Evolutionary conservation across 1,140 invertebrate genomes (phyloP).

Genomic region (Leptinotarsa texana): DNA sequence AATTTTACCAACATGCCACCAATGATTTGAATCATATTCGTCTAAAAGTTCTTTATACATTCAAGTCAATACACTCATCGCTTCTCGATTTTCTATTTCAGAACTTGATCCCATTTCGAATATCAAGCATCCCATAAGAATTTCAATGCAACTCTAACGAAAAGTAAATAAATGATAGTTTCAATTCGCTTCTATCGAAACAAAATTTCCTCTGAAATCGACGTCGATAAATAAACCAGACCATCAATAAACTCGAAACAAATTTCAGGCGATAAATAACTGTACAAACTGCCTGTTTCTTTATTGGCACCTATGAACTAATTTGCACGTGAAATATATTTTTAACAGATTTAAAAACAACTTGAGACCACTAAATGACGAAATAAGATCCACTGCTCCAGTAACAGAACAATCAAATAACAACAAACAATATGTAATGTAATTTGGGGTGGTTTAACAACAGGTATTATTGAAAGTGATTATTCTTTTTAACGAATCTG

Average conservation of each 20-base stretch:
- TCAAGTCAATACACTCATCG: no score
- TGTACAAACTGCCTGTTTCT: not conserved
- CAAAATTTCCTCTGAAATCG: not conserved
- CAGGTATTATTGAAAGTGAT: no score
- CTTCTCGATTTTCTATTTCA: not conserved
- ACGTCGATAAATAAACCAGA: not conserved
- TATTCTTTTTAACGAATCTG: no score
- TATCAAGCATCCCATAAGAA: not conserved
- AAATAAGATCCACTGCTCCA: no score
- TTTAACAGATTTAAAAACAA: no score
- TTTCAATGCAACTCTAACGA: not conserved
- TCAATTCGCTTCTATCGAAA: not conserved
- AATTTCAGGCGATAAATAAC: not conserved
- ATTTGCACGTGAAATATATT: not conserved
- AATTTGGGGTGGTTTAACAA: no score
- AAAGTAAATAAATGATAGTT: conserved; percentile 4
- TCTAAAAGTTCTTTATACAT: no score
- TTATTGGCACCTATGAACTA: not conserved
- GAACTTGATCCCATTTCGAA: not conserved
- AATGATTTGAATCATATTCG: no score
- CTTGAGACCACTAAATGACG: no score
- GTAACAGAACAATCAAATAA: no score
- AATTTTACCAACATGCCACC: no score
- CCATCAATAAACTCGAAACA: conserved; percentile 1
- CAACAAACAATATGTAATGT: no score